Conservation (phyloP, 92 coral and sea anemone genomes). For the Micromussa lordhowensis region DNA sequence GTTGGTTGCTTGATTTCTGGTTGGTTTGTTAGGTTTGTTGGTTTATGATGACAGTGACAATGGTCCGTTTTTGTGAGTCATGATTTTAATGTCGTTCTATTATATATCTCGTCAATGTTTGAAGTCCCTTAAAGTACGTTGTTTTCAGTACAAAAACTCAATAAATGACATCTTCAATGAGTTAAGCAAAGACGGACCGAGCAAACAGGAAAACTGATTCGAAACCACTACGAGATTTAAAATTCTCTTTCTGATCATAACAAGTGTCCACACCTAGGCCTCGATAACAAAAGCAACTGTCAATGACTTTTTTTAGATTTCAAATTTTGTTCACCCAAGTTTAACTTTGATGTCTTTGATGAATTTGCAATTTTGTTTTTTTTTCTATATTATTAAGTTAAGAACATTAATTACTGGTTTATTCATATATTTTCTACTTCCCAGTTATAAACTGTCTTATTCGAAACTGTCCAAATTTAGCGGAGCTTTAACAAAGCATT, state of each 20-base stretch:
- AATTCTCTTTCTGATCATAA: neutral
- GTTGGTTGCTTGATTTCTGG: too few relatives aligned
- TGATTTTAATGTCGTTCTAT: neutral
- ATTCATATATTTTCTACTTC: neutral
- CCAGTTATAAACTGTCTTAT: neutral
- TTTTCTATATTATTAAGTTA: neutral
- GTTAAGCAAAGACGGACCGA: neutral
- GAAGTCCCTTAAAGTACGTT: neutral
- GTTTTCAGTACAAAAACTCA: neutral
- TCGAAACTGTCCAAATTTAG: neutral
- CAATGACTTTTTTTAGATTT: neutral
- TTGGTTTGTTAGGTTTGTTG: too few relatives aligned
- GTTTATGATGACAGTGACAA: too few relatives aligned
- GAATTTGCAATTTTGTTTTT: neutral
- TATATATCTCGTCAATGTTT: too few relatives aligned
- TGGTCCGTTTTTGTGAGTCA: neutral
- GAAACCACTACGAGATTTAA: neutral
- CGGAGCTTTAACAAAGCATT: neutral
- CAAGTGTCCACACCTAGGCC: slow-evolving; percentile 1
- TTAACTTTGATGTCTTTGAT: neutral
- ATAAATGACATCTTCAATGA: neutral
- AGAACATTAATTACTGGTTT: neutral
- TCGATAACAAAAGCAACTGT: neutral
- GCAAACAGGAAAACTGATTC: neutral
- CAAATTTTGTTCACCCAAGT: neutral